Conservation (phyloP, 2,888 invertebrate species). For the Xanthia togata region DNA sequence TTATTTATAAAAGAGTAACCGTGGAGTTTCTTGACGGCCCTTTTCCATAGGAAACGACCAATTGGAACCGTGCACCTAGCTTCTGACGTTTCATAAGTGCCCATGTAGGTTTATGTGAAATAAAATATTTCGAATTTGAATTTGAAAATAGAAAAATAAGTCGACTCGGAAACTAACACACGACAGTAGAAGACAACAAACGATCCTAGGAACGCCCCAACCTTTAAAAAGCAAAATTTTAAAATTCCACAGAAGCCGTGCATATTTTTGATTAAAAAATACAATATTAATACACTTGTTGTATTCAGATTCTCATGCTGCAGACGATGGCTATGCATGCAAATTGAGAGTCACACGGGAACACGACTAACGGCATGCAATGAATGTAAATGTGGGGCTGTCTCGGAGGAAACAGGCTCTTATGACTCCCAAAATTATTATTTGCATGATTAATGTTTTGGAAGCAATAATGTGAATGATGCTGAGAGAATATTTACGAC, state of each 20-base stretch:
- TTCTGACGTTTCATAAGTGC: no score
- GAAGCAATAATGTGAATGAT: conserved; percentile 38
- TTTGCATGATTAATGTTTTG: conserved; percentile 58
- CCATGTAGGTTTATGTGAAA: no score
- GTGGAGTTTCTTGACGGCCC: no score
- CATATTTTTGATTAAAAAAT: conserved; percentile 66
- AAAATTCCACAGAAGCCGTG: conserved; percentile 44
- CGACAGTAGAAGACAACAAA: neutral
- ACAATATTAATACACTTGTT: conserved; percentile 68
- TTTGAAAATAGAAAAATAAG: no score
- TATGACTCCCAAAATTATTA: conserved; percentile 64
- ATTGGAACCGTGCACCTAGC: no score
- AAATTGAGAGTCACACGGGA: conserved; percentile 72
- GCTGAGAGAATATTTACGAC: conserved; percentile 22
- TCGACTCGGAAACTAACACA: neutral
- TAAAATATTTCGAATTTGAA: no score
- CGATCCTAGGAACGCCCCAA: conserved; percentile 9
- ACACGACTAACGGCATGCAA: conserved; percentile 69
- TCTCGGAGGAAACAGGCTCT: conserved; percentile 67
- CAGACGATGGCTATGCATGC: conserved; percentile 68
- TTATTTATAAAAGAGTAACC: no score
- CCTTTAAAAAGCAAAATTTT: conserved; percentile 21
- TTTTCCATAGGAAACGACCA: no score
- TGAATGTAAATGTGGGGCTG: conserved; percentile 73
- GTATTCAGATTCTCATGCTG: conserved; percentile 63